Percentiles rank a stretch among this genome's conserved stretches.
These are phyloP conservation scores for Stegodyphus mimosarum DNA, from an alignment of 1,140 invertebrate genomes.

Conservation along the genomic window DNA sequence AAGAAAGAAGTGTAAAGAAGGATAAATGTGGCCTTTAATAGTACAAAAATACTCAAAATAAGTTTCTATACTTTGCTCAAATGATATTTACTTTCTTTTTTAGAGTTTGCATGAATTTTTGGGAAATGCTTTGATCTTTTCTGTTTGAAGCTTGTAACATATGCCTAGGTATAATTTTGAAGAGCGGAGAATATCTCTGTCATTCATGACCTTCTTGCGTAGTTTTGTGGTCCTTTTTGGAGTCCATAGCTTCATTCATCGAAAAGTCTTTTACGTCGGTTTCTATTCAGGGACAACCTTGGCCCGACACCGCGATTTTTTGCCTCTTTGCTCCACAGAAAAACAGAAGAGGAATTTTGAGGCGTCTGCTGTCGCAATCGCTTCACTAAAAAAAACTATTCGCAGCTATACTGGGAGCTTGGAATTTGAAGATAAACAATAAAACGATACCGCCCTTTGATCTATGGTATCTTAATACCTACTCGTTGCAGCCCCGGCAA, in stretches of 20 bases:
- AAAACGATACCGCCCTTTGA: background rate
- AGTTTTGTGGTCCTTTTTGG: background rate
- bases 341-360: slow-evolving; percentile 31
- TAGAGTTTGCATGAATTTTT: too few relatives aligned
- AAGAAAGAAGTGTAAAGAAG: too few relatives aligned
- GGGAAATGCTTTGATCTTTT: too few relatives aligned
- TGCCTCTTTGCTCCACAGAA: slow-evolving; percentile 16
- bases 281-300: slow-evolving; percentile 47
- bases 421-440: background rate
- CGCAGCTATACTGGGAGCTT: background rate
- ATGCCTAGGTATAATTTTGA: too few relatives aligned
- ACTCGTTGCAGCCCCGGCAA: too few relatives aligned
- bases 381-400: background rate
- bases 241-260: background rate
- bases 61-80: too few relatives aligned
- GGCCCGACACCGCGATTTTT: slow-evolving; percentile 22
- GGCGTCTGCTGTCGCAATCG: slow-evolving; percentile 6
- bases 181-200: background rate
- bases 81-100: too few relatives aligned
- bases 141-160: too few relatives aligned
- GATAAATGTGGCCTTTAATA: too few relatives aligned
- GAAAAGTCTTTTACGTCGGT: background rate
- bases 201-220: background rate
- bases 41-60: too few relatives aligned
- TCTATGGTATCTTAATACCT: background rate